phyloP scores from a whole-genome alignment of 2,797 vertebrate genomes.

The Sebastolobus alascanus region DNA sequence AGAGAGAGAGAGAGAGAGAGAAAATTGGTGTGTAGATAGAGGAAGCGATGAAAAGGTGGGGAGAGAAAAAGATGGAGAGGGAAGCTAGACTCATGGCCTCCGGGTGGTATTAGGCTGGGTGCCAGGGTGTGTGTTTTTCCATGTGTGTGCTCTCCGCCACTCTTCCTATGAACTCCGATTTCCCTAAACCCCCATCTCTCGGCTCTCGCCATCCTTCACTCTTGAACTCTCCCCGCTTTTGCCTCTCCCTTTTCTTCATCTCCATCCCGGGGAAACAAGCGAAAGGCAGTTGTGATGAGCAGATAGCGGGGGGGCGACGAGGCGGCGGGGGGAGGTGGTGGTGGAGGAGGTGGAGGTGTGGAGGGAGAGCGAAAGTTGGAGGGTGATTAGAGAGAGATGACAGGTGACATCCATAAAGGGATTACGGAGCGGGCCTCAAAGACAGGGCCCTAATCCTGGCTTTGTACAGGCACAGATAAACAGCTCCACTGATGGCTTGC shows the following conservation, averaged over 20 bases:
- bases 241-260: slow-evolving; percentile 51
- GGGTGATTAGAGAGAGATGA: slow-evolving; percentile 85
- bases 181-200: slow-evolving; percentile 52
- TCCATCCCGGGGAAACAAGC: slow-evolving; percentile 51
- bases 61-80: slow-evolving; percentile 44
- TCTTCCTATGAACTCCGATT: slow-evolving; percentile 61
- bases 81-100: slow-evolving; percentile 52
- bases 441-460: slow-evolving; percentile 85
- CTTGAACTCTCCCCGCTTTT: slow-evolving; percentile 49
- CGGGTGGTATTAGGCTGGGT: slow-evolving; percentile 65
- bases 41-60: slow-evolving; percentile 42
- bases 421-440: slow-evolving; percentile 83
- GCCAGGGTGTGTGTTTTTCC: slow-evolving; percentile 52
- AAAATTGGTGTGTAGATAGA: slow-evolving; percentile 41
- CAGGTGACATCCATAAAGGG: slow-evolving; percentile 87
- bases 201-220: slow-evolving; percentile 55
- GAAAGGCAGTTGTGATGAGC: slow-evolving; percentile 70
- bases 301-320: slow-evolving; percentile 60
- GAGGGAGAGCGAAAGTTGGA: slow-evolving; percentile 75
- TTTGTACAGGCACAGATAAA: slow-evolving; percentile 86
- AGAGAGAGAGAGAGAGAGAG: background rate
- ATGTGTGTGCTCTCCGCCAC: slow-evolving; percentile 25
- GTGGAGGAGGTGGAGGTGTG: slow-evolving; percentile 38
- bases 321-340: background rate
- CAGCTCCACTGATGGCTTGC: slow-evolving; percentile 83